Evolutionary conservation across 1,140 invertebrate species (phyloP).

Genomic region (Manduca sexta): DNA sequence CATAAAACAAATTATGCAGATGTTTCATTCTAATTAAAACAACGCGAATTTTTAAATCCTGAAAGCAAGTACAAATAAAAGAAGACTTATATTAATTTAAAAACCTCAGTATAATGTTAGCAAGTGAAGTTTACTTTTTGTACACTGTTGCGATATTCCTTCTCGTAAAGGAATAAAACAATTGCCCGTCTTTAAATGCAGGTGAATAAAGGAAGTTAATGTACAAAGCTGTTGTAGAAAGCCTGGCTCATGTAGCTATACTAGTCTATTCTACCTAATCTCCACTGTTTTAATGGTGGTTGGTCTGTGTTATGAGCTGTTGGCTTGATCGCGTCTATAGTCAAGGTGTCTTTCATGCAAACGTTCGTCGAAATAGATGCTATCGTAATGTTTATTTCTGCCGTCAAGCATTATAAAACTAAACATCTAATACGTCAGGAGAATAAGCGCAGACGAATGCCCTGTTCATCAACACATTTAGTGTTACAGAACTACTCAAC

Average conservation of each 20-base stretch:
- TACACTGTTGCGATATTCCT: not conserved
- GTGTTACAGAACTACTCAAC: too few relatives aligned
- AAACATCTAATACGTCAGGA: not conserved
- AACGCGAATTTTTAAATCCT: too few relatives aligned
- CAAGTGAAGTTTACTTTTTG: not conserved
- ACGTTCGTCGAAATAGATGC: too few relatives aligned
- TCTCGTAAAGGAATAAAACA: constrained; percentile 46
- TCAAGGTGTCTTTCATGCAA: too few relatives aligned
- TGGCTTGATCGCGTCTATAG: too few relatives aligned
- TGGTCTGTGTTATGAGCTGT: constrained; percentile 23
- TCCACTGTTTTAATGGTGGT: constrained; percentile 29
- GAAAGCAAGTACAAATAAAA: not conserved
- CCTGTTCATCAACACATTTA: too few relatives aligned
- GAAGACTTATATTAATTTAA: not conserved
- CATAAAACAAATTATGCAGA: too few relatives aligned
- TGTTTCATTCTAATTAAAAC: too few relatives aligned
- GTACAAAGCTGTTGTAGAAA: constrained; percentile 56
- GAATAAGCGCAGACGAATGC: too few relatives aligned
- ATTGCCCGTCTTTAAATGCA: constrained; percentile 56
- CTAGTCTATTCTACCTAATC: constrained; percentile 54
- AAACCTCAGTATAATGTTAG: too few relatives aligned
- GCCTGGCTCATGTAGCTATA: constrained; percentile 52
- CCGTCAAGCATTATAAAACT: not conserved
- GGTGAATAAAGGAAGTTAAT: constrained; percentile 66
- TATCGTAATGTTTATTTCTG: too few relatives aligned